These are phyloP conservation scores for Sarcophaga bullata DNA, from an alignment of 1,140 invertebrate species.

Conservation along the genomic window DNA sequence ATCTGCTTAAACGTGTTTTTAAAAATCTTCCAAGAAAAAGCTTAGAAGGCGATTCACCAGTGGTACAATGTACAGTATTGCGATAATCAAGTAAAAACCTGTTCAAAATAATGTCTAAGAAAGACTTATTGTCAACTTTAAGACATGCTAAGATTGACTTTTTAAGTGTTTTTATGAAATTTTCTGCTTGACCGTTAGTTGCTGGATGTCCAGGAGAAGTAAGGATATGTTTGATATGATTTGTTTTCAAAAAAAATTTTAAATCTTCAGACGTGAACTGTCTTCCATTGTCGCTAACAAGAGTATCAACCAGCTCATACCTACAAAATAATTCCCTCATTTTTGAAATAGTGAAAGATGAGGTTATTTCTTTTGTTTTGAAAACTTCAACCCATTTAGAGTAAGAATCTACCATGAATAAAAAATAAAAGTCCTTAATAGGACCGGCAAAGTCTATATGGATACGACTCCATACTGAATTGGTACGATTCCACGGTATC, in stretches of 20 bases:
- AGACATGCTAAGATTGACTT: slow-evolving; percentile 28
- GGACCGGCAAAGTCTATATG: neutral
- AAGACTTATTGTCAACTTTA: neutral
- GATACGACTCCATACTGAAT: neutral
- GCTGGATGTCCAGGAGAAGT: neutral
- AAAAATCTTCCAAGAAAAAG: neutral
- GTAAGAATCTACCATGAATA: neutral
- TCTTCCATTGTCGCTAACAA: neutral
- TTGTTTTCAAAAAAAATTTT: neutral
- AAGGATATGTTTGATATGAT: neutral
- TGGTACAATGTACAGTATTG: slow-evolving; percentile 25
- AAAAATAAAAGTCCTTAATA: neutral
- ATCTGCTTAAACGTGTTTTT: slow-evolving; percentile 9
- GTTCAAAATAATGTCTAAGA: neutral
- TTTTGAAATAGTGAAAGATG: neutral
- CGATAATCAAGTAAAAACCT: slow-evolving; percentile 31
- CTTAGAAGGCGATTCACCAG: slow-evolving; percentile 1
- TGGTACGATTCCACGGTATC: neutral
- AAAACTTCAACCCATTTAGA: slow-evolving; percentile 4
- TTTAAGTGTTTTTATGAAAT: slow-evolving; percentile 36
- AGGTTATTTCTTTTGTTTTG: neutral
- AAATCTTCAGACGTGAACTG: neutral
- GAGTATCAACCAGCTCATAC: neutral
- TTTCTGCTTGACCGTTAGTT: slow-evolving; percentile 6
- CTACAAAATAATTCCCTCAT: neutral